Percentiles rank a stretch among this genome's conserved stretches.
phyloP scores from a whole-genome alignment of 2,888 invertebrate species.

The Creontiades dilutus region DNA sequence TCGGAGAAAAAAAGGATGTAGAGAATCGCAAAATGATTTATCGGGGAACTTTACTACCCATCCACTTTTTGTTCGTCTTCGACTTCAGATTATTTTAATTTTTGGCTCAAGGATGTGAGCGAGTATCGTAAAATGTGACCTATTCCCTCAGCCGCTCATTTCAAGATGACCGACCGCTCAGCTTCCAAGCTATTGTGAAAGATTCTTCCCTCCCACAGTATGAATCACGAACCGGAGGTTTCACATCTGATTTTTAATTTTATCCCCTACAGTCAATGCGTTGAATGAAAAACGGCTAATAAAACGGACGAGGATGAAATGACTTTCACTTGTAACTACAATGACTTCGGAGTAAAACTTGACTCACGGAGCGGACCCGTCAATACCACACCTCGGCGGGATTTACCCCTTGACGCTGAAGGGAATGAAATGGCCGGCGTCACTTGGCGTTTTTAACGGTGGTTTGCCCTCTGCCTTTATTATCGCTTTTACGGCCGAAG shows the following conservation, averaged over 20 bases:
- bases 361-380: background rate
- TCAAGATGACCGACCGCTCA: background rate
- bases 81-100: too few relatives aligned
- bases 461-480: background rate
- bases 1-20: too few relatives aligned
- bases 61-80: too few relatives aligned
- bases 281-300: conserved; percentile 21
- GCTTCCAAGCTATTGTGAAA: background rate
- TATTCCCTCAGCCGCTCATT: background rate
- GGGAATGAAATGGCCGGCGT: background rate
- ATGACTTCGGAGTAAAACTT: conserved; percentile 28
- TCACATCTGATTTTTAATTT: background rate
- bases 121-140: too few relatives aligned
- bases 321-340: conserved; percentile 5
- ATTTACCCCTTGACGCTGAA: background rate
- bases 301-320: background rate
- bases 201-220: background rate
- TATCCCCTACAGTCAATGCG: conserved; percentile 2
- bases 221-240: background rate
- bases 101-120: too few relatives aligned
- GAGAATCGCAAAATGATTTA: too few relatives aligned
- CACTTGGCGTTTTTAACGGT: background rate
- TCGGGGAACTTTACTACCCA: too few relatives aligned
- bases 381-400: background rate
- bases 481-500: background rate